Conservation (phyloP, 1,140 invertebrate genomes). For the Rhyacophila brunnea region DNA sequence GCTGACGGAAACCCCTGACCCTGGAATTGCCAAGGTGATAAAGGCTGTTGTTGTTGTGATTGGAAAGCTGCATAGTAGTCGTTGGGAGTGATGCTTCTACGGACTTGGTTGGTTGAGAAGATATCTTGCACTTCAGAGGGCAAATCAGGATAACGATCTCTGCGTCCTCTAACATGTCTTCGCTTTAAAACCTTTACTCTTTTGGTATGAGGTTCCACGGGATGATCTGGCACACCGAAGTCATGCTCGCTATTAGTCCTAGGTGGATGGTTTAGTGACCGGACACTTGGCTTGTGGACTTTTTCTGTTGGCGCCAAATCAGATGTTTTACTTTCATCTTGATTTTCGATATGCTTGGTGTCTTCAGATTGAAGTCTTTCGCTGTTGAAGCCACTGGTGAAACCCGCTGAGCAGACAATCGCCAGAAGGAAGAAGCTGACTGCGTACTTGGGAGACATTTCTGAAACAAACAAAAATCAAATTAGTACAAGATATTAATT, state of each 20-base stretch:
- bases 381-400: background rate
- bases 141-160: background rate
- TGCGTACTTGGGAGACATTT: background rate
- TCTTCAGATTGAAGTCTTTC: background rate
- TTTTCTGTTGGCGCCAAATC: no score
- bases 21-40: no score
- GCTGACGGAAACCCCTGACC: background rate
- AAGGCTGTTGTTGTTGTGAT: background rate
- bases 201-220: background rate
- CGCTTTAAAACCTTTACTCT: background rate
- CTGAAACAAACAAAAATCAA: background rate
- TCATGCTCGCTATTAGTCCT: no score
- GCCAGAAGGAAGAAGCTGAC: background rate
- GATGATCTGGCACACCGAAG: no score
- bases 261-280: no score
- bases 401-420: background rate
- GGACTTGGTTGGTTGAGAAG: background rate
- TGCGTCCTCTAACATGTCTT: background rate
- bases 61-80: background rate
- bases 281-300: no score
- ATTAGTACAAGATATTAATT: background rate
- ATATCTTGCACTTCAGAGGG: background rate
- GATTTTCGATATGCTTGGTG: no score
- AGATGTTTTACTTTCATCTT: no score
- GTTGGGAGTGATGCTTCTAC: background rate